Base-by-base conservation (phyloP, 1,140 invertebrate genomes). In the Macrotrachela quadricornifera region DNA sequence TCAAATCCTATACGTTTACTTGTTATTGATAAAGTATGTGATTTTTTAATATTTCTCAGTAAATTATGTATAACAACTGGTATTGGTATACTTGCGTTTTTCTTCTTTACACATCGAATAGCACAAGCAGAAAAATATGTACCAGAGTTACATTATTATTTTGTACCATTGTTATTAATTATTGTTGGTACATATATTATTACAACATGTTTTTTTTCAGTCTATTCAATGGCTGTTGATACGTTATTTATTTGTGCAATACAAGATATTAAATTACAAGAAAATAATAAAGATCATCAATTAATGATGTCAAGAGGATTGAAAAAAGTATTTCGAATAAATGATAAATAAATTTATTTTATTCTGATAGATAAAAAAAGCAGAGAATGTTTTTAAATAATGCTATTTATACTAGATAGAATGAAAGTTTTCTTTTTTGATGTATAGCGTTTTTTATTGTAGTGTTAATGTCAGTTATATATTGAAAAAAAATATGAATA, bases 201-300 rank as follows among this genome's bases (percentile, higher is more conserved):
- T 39, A 77, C 83, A 30, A 76, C 77, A n/a, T 73, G 81, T 48
- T 95, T 95, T 74, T 96, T 95, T 69, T 78, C 78, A 57, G 87
- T 95, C 0, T 92, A 91, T 65, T 78, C 79, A 1, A 88, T 90
- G 78, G 88, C 85, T 11, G 83, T 95, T 2, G 86, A 95, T 63
- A 95, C 90, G 0, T 66, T 95, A 38, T 95, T 95, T 69, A 73
- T 95, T 2, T 95, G 88, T 66, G 46, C 46, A 18, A 42, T 94
- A 68, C 85, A 94, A 75, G 91, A 96, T 64, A 80, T 80, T 59
- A 87, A 95, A 69, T 74, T 81, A 47, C 90, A 97, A 69, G 88
- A 97, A 70, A 91, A 90, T 12, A 80, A 83, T 1, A 60, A 74
- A 1, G 79, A 84, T n/a, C n/a, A n/a, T n/a, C n/a, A n/a, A n/a